A percentile compares a stretch with the other conserved stretches of the same genome.
phyloP scores from a whole-genome alignment of 1,140 invertebrate species.

The Phenacoccus solenopsis region DNA sequence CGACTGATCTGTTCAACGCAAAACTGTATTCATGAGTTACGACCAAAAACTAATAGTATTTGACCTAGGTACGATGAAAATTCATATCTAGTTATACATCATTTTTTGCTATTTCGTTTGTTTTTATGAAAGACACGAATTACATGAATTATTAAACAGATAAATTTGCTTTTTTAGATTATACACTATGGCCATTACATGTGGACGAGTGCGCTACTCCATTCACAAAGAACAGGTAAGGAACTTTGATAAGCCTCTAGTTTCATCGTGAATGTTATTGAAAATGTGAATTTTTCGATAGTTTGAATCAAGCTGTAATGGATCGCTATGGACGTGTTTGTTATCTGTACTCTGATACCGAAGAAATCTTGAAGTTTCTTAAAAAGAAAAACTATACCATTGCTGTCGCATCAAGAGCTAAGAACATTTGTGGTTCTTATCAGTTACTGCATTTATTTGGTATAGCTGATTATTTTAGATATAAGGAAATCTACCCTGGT shows the following conservation, averaged over 20 bases:
- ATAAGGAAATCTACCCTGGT: slow-evolving; percentile 62
- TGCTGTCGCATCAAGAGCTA: slow-evolving; percentile 53
- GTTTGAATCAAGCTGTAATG: slow-evolving; percentile 34
- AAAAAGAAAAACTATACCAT: slow-evolving; percentile 42
- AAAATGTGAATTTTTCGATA: background rate
- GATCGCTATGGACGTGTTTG: slow-evolving; percentile 40
- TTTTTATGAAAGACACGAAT: too few relatives aligned
- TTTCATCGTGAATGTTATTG: background rate
- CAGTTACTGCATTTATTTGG: slow-evolving; percentile 49
- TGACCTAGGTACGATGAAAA: background rate
- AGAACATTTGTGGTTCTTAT: slow-evolving; percentile 48
- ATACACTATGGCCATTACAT: slow-evolving; percentile 64
- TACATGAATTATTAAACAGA: too few relatives aligned
- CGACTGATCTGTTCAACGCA: background rate
- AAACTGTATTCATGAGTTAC: background rate
- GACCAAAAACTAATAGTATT: slow-evolving; percentile 1
- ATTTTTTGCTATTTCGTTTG: background rate
- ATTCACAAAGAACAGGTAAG: slow-evolving; percentile 41
- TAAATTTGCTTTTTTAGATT: slow-evolving; percentile 48
- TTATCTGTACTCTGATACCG: slow-evolving; percentile 45
- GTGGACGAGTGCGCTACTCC: slow-evolving; percentile 54
- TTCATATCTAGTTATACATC: background rate
- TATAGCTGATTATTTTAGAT: slow-evolving; percentile 57
- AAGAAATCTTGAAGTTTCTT: slow-evolving; percentile 44
- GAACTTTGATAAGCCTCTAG: background rate